Evolutionary conservation across 2,113 vertebrate species (phyloP).

Genomic region (Phalacrocorax pelagicus): DNA sequence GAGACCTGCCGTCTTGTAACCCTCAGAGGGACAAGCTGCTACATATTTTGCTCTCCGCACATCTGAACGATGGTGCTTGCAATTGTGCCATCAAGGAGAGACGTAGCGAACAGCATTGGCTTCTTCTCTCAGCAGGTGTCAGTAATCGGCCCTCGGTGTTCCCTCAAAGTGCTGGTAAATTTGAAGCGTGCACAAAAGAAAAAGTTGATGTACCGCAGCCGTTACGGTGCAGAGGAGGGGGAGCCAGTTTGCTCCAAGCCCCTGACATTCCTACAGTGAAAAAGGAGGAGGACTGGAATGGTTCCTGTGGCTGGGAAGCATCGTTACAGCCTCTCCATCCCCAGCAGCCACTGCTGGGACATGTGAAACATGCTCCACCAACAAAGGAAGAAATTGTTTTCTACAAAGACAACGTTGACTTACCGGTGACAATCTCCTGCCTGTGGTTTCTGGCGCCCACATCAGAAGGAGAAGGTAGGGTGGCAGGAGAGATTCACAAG

Average conservation of each 20-base stretch:
- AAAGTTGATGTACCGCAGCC: not conserved
- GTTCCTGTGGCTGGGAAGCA: not conserved
- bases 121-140: not conserved
- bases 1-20: not conserved
- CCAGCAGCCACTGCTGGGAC: not conserved
- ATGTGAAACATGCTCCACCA: not conserved
- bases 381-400: not conserved
- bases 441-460: not conserved
- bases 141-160: no score
- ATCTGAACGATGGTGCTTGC: not conserved
- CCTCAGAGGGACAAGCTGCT: not conserved
- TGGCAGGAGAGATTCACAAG: not conserved
- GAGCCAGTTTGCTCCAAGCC: not conserved
- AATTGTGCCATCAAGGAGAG: not conserved
- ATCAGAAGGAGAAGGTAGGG: not conserved
- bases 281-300: not conserved
- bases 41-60: not conserved
- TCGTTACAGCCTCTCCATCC: not conserved
- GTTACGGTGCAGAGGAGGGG: not conserved
- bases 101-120: not conserved
- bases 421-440: not conserved
- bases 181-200: rapidly evolving
- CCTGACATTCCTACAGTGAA: not conserved
- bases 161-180: not conserved
- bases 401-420: not conserved